A percentile compares a stretch with the other conserved stretches of the same genome.
Evolutionary conservation across 2,888 invertebrate species (phyloP).

Genomic region (Hydroisotoma schaefferi): DNA sequence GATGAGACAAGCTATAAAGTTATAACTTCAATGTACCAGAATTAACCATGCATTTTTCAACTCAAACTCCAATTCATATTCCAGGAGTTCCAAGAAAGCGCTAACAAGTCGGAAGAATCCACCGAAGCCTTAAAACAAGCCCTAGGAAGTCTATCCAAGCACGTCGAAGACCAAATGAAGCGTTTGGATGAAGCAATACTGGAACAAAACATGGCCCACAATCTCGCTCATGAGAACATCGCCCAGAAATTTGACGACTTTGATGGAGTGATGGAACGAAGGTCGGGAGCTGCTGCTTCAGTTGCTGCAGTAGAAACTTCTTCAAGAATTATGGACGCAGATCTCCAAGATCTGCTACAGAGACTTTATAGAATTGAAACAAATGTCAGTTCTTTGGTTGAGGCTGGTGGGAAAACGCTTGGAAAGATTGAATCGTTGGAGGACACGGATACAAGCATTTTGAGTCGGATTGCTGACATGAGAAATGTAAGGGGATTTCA

Average conservation of each 20-base stretch:
- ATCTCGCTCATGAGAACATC: constrained; percentile 39
- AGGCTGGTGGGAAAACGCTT: constrained; percentile 26
- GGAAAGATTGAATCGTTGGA: constrained; percentile 25
- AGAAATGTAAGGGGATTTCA: constrained; percentile 14
- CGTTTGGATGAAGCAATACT: constrained; percentile 31
- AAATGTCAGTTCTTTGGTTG: constrained; percentile 30
- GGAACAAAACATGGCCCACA: constrained; percentile 40
- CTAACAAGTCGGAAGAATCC: background rate
- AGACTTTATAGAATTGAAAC: constrained; percentile 12
- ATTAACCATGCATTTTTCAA: background rate
- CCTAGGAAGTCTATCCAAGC: constrained; percentile 22
- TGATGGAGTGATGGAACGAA: too few relatives aligned
- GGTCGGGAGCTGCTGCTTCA: too few relatives aligned
- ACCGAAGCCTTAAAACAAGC: constrained; percentile 25
- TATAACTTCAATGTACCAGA: background rate
- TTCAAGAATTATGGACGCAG: background rate
- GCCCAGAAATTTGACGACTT: constrained; percentile 30
- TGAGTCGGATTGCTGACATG: constrained; percentile 31
- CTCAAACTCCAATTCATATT: background rate
- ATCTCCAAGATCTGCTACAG: background rate
- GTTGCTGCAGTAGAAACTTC: too few relatives aligned
- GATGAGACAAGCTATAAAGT: too few relatives aligned
- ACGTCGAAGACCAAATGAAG: constrained; percentile 28
- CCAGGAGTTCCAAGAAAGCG: background rate
- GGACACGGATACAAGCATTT: constrained; percentile 29